Evolutionary conservation across 1,140 invertebrate genomes (phyloP), one percentile per base, ranked within the genome.

Genomic region (Acarapis woodi): DNA sequence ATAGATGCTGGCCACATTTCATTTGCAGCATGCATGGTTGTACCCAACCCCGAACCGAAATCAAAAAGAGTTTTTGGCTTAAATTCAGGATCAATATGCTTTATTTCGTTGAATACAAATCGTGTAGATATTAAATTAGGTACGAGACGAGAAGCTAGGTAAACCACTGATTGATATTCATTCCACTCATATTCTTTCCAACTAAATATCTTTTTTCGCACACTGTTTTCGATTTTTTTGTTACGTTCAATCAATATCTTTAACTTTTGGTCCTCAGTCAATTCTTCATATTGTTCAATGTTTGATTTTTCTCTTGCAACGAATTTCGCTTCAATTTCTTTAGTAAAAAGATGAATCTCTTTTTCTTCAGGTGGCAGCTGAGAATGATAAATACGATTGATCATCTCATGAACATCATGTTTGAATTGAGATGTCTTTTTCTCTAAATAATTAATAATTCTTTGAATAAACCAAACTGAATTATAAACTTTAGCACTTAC

Each of bases 31-130:
- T 80, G 87, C 25, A 68, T 66, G 0, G 66, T 70, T 21, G 74
- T 73, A 2, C 79, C 80, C 31, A 79, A 53, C 12, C 80, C 82
- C 32, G 79, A 83, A 4, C 82, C 82, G 58, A 82, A 85, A 56
- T 88, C 80, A 51, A 82, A 73, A 37, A 80, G 61, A 38, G 67
- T 69, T 40, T 58, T 55, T 0, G 80, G 80, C 31, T 58, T 54
- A 52, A 76, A 88, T n/a, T 65, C 43, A 31, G 59, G 56, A 51
- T 71, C 58, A 20, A 63, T 55, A 16, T 24, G 18, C 34, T 33
- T 49, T 22, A 48, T 42, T 43, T 87, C 77, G 9, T 62, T 54
- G 35, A 88, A 67, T 37, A 83, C 65, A 47, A 57, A 64, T 37
- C 53, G 47, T 19, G 80, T 49, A 5, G 69, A 64, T 3, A 70